Percentiles rank a stretch among this genome's conserved stretches.
These are phyloP conservation scores for Zaprionus tsacasi DNA, from an alignment of 1,140 invertebrate genomes.

Conservation along the genomic window DNA sequence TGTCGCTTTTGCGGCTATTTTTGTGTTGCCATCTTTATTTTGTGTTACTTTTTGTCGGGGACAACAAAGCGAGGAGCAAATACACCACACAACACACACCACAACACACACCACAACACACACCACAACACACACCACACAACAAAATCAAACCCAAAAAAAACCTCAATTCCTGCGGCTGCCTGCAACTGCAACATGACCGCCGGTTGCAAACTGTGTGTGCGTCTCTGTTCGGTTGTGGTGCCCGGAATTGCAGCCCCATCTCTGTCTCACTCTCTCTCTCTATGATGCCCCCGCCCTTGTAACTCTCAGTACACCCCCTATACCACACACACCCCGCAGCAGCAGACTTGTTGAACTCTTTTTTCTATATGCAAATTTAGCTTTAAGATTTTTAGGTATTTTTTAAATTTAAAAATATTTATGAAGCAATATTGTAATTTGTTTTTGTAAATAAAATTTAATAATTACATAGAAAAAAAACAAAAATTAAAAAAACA, in stretches of 20 bases:
- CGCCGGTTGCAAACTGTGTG: background rate
- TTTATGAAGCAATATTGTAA: conserved; percentile 81
- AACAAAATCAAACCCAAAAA: background rate
- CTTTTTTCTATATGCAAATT: conserved; percentile 60
- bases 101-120: background rate
- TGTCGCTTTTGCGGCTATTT: conserved; percentile 28
- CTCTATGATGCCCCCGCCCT: conserved; percentile 6
- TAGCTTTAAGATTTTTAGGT: conserved; percentile 76
- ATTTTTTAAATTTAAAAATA: conserved; percentile 79
- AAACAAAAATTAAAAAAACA: conserved; percentile 26
- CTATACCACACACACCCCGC: background rate
- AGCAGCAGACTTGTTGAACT: conserved; percentile 57
- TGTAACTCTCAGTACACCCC: background rate
- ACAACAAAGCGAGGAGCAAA: background rate
- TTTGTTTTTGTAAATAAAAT: conserved; percentile 83
- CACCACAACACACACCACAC: background rate
- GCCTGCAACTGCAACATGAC: background rate
- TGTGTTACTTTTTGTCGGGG: conserved; percentile 5
- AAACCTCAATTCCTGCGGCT: background rate
- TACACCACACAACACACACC: background rate
- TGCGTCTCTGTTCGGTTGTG: background rate
- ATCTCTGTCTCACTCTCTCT: background rate
- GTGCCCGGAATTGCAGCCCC: background rate
- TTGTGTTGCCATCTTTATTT: background rate
- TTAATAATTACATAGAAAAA: conserved; percentile 70